Percentiles rank a stretch among this genome's conserved stretches.
These are phyloP conservation scores for Eilema griseolum DNA, from an alignment of 2,888 invertebrate species.

Conservation along the genomic window DNA sequence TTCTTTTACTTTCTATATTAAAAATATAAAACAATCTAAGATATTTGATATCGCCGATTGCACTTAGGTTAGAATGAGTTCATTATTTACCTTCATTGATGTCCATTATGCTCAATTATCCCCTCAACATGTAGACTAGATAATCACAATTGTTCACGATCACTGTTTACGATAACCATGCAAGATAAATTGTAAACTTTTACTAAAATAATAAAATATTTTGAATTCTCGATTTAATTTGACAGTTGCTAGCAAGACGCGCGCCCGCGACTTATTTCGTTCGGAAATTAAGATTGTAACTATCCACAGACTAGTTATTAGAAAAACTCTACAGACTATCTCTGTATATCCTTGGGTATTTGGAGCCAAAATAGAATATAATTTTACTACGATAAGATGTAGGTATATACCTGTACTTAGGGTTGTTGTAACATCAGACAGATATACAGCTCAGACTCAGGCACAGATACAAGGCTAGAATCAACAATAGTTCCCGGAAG, in stretches of 20 bases:
- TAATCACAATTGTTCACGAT: constrained; percentile 16
- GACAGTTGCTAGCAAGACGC: constrained; percentile 49
- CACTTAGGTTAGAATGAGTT: constrained; percentile 45
- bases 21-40: neutral
- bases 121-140: constrained; percentile 25
- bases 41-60: constrained; percentile 41
- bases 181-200: neutral
- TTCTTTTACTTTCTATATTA: neutral
- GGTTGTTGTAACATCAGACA: too few species aligned
- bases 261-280: constrained; percentile 9
- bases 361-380: too few species aligned
- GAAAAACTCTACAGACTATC: too few species aligned
- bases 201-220: constrained; percentile 30
- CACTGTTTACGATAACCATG: constrained; percentile 21
- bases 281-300: neutral
- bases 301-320: neutral
- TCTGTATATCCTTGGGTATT: too few species aligned
- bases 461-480: too few species aligned
- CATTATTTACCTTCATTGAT: constrained; percentile 74
- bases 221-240: constrained; percentile 42
- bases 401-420: too few species aligned
- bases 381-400: too few species aligned
- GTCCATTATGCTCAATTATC: constrained; percentile 63
- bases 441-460: too few species aligned
- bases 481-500: too few species aligned